Conservation (phyloP, 2,113 vertebrate genomes). For the Oryctolagus cuniculus region DNA sequence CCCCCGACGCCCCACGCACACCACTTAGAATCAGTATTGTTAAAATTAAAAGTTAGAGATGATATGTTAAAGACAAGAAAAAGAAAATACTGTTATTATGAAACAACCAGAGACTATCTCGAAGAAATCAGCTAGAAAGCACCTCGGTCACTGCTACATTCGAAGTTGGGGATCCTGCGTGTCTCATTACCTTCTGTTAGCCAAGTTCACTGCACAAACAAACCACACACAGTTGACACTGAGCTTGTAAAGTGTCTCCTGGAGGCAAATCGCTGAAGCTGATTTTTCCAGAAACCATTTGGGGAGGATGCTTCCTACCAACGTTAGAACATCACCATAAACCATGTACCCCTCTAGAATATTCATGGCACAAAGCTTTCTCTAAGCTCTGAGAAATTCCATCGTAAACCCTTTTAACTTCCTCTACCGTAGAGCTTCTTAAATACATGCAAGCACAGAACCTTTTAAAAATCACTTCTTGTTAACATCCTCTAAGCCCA, state of each 20-base stretch:
- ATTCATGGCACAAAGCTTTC: neutral
- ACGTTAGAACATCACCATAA: neutral
- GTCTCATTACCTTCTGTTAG: neutral
- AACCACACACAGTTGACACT: neutral
- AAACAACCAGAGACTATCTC: neutral
- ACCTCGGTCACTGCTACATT: no score
- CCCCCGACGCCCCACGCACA: neutral
- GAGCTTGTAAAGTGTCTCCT: neutral
- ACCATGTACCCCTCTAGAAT: neutral
- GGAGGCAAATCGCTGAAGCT: neutral
- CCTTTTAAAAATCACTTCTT: neutral
- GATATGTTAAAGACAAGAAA: neutral
- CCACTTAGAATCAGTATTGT: neutral
- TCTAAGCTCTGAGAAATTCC: neutral
- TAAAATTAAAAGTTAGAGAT: constrained; percentile 40
- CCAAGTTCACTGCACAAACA: neutral
- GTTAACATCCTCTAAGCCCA: neutral
- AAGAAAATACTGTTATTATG: constrained; percentile 2
- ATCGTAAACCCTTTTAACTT: neutral
- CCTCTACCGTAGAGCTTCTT: neutral
- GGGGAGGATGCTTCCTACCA: neutral
- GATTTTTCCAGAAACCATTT: neutral
- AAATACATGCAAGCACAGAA: neutral
- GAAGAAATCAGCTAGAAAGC: neutral
- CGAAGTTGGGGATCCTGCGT: neutral